Conservation (phyloP, 2,797 vertebrate species). For the Coranthus polyacanthus region DNA sequence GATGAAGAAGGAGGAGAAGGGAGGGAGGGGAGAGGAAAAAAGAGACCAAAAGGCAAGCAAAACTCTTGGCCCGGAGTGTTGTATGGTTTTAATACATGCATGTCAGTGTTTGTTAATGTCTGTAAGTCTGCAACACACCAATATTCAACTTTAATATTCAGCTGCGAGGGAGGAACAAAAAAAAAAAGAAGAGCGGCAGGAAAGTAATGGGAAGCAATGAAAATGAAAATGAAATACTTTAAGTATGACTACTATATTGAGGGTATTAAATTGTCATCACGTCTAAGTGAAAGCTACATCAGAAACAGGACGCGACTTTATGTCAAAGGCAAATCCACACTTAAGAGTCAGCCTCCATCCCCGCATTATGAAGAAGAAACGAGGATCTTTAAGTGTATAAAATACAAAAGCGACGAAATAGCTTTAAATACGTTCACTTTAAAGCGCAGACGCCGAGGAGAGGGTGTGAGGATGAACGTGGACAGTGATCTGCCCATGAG, state of each 20-base stretch:
- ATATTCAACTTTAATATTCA: conserved; percentile 75
- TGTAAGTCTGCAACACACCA: conserved; percentile 44
- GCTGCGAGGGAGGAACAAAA: conserved; percentile 26
- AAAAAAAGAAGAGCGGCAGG: conserved; percentile 42
- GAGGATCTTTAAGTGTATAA: conserved; percentile 42
- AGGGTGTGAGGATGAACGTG: conserved; percentile 42
- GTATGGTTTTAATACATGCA: conserved; percentile 71
- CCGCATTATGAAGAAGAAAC: conserved; percentile 52
- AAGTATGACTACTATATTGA: conserved; percentile 61
- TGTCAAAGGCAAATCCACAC: conserved; percentile 69
- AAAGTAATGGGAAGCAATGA: conserved; percentile 50
- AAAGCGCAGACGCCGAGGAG: conserved; percentile 25
- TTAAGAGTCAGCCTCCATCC: conserved; percentile 48
- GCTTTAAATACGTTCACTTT: conserved; percentile 11
- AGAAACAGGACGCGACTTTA: conserved; percentile 62
- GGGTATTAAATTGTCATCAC: conserved; percentile 79
- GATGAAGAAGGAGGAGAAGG: conserved; percentile 71
- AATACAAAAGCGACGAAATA: conserved; percentile 41
- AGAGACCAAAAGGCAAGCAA: conserved; percentile 65
- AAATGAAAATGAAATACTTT: conserved; percentile 64
- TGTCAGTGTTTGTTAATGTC: conserved; percentile 75
- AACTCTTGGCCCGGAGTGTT: conserved; percentile 61
- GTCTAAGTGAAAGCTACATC: conserved; percentile 66
- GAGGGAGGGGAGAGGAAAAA: conserved; percentile 63
- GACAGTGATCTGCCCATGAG: conserved; percentile 50